Base-by-base conservation (phyloP, 1,140 invertebrate species). In the Parasteatoda tepidariorum region DNA sequence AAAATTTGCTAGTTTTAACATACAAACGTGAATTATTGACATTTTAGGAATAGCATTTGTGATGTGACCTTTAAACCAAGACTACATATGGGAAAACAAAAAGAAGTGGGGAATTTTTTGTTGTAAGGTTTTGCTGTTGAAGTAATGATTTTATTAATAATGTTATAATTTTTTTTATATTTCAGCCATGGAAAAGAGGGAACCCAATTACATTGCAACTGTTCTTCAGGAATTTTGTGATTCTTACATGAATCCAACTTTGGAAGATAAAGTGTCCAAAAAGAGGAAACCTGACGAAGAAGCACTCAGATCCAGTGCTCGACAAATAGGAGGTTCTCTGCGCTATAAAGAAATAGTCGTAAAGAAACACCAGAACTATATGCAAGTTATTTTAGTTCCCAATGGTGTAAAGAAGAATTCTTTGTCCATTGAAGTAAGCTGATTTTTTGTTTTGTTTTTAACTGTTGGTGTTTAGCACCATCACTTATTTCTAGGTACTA, bases 311-410 rank as follows among this genome's bases (percentile, higher is more conserved):
- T 59, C n/a, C 15, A 84, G 84, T 33, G 38, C 54, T 0, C 22
- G 87, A 75, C 85, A 89, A 87, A 88, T 83, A 75, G 88, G 90
- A 83, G 86, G 87, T 83, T 88, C 88, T 86, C 87, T 86, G 83
- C 86, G 88, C 57, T 92, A 92, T 86, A 91, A 92, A 71, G 92
- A 92, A 86, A 92, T 94, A 71, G 90, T 89, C 38, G 88, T 94
- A 9, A 91, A 91, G 31, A 91, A 91, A 68, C 89, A 92, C 70
- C 91, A 92, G 24, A 92, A 92, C 87, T 90, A 94, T 79, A 90
- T 92, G 2, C 92, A 93, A 86, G 88, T 94, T 75, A 91, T 92
- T 84, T 88, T 94, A 41, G 91, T 91, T 15, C 91, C 92, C 3
- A 89, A 90, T 26, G 89, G 90, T 2, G 91, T 91, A 0, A 88